Evolutionary conservation across 2,113 vertebrate genomes (phyloP).

Genomic region (Proterorhinus semilunaris): DNA sequence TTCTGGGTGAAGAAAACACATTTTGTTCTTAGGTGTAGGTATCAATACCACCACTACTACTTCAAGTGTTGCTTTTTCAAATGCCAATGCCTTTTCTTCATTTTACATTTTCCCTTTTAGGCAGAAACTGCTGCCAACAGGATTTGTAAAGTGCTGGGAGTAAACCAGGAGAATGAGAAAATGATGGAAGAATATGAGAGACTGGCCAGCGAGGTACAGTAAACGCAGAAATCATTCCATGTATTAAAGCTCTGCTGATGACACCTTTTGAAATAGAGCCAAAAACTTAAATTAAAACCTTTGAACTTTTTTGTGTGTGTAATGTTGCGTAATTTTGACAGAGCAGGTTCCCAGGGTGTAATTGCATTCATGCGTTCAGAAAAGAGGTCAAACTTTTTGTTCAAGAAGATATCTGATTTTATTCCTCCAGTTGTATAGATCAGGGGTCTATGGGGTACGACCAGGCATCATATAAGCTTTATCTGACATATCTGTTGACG

Average conservation of each 20-base stretch:
- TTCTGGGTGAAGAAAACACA: neutral
- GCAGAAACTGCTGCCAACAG: slow-evolving; percentile 98
- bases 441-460: no score
- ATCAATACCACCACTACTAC: neutral
- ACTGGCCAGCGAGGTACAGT: slow-evolving; percentile 94
- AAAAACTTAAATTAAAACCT: slow-evolving; percentile 5
- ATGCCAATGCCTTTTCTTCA: slow-evolving; percentile 6
- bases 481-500: no score
- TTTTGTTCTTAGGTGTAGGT: neutral
- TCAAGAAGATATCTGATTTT: slow-evolving; percentile 4
- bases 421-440: neutral
- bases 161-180: slow-evolving; percentile 99
- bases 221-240: slow-evolving; percentile 1
- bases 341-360: neutral
- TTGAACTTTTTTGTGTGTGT: neutral
- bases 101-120: slow-evolving; percentile 61
- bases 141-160: slow-evolving; percentile 97
- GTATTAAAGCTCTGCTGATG: slow-evolving; percentile 5
- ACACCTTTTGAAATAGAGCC: slow-evolving; percentile 14
- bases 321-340: neutral
- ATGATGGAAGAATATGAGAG: slow-evolving; percentile 98
- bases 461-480: no score
- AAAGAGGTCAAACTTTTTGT: slow-evolving; percentile 13
- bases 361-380: slow-evolving; percentile 10
- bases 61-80: slow-evolving; percentile 8